A percentile compares a stretch with the other conserved stretches of the same genome.
These are phyloP conservation scores for Buteo buteo DNA, from an alignment of 2,113 vertebrate genomes.

Conservation along the genomic window DNA sequence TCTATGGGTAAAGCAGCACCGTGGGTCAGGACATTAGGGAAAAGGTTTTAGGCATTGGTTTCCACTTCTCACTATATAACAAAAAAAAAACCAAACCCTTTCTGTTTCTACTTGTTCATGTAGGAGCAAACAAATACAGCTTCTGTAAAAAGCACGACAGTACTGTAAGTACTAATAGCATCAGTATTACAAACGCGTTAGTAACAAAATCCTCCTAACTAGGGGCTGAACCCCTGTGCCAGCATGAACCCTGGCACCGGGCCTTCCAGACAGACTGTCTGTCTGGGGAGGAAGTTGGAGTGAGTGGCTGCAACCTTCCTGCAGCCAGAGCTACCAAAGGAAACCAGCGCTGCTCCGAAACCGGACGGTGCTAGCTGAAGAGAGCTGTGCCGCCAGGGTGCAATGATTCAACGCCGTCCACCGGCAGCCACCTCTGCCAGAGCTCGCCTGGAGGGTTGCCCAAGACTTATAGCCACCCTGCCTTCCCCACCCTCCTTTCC, in stretches of 20 bases:
- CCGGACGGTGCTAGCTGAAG: background rate
- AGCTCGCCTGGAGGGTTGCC: background rate
- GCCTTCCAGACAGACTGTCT: conserved; percentile 48
- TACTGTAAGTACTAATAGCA: background rate
- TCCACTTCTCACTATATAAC: background rate
- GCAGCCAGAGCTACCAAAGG: background rate
- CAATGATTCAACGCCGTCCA: accelerated
- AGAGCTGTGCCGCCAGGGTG: background rate
- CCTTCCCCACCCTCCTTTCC: background rate
- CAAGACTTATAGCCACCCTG: accelerated
- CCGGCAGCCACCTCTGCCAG: background rate
- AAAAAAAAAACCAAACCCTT: background rate
- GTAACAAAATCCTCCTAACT: conserved; percentile 19
- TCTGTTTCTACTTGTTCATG: background rate
- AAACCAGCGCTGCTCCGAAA: background rate
- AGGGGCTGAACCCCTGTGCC: background rate
- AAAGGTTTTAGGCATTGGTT: background rate
- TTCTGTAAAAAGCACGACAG: background rate
- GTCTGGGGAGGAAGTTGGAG: conserved; percentile 23
- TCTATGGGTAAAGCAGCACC: background rate
- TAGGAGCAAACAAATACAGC: background rate
- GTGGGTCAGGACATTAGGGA: background rate
- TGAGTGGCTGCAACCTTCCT: background rate
- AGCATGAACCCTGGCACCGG: background rate
- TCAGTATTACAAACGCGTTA: background rate